Evolutionary conservation across 2,888 invertebrate genomes (phyloP), one percentile per base, ranked within the genome.

Genomic region (Mactromeris polynyma): DNA sequence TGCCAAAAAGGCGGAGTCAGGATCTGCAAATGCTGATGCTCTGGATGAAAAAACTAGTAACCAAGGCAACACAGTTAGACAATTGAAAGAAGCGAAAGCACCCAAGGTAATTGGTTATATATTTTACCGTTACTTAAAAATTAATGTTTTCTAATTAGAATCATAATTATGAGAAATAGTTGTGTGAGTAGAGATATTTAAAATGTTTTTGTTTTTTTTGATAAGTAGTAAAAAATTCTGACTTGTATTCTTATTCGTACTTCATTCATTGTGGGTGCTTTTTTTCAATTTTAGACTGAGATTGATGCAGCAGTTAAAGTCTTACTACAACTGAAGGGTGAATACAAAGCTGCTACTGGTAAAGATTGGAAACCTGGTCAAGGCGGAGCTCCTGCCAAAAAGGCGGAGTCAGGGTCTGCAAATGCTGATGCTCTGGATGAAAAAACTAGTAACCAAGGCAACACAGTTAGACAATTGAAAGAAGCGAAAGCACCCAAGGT

Each of bases 21-120:
- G 38, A 21, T 26, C 58, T 19, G 33, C 0, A 69, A 81, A 91
- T 85, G 88, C 87, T 92, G 89, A 93, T 93, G 93, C 93, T 95
- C 90, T 96, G 21, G 92, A 95, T 88, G 86, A 87, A 33, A 94
- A 96, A 94, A 97, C 98, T 80, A 97, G 96, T 82, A 97, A 97
- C 21, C 98, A 98, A 95, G 98, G 98, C 0, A 98, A 98, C 88
- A 97, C 97, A 96, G 97, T 99, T 4, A 97, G 98, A 21, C 97
- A 98, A 83, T 96, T 98, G 38, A 98, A 98, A 96, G 92, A 97
- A 0, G 97, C 97, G 1, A 98, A 98, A 94, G 98, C 98, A 0
- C 97, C 97, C 0, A 98, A 98, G 96, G 97, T 97, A 81, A 95
- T 58, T 19, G 7, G 58, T 58, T 54, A 69, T 58, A 2, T 14